Percentiles rank a stretch among this genome's conserved stretches.
These are phyloP conservation scores for Mantis religiosa DNA, from an alignment of 2,888 invertebrate genomes.

Conservation along the genomic window DNA sequence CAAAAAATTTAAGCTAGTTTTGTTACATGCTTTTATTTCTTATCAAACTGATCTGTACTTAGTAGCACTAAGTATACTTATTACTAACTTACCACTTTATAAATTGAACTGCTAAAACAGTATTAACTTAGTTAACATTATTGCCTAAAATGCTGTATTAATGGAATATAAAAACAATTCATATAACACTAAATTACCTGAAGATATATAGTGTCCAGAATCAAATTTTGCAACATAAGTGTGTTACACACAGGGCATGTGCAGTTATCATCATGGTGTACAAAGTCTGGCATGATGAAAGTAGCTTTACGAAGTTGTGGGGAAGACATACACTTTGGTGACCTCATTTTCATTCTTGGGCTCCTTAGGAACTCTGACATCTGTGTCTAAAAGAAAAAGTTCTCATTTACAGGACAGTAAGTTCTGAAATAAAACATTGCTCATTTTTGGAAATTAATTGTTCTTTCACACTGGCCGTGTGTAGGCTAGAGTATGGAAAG, in stretches of 20 bases:
- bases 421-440: neutral
- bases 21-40: too few relatives aligned
- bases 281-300: neutral
- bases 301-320: neutral
- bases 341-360: neutral
- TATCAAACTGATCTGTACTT: too few relatives aligned
- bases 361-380: neutral
- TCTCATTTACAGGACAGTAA: neutral
- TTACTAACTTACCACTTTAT: too few relatives aligned
- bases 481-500: too few relatives aligned
- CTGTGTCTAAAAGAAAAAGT: neutral
- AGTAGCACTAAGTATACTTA: too few relatives aligned
- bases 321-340: neutral
- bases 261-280: neutral
- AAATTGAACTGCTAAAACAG: too few relatives aligned
- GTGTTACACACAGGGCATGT: neutral
- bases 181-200: neutral
- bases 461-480: too few relatives aligned
- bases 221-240: neutral
- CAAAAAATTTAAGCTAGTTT: too few relatives aligned
- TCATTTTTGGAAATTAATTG: too few relatives aligned
- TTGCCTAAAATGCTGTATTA: too few relatives aligned
- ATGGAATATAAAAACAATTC: too few relatives aligned
- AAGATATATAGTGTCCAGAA: neutral
- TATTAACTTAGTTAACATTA: too few relatives aligned